A percentile compares a stretch with the other conserved stretches of the same genome.
Conservation (phyloP, 2,113 vertebrate genomes). For the Rhinichthys klamathensis region DNA sequence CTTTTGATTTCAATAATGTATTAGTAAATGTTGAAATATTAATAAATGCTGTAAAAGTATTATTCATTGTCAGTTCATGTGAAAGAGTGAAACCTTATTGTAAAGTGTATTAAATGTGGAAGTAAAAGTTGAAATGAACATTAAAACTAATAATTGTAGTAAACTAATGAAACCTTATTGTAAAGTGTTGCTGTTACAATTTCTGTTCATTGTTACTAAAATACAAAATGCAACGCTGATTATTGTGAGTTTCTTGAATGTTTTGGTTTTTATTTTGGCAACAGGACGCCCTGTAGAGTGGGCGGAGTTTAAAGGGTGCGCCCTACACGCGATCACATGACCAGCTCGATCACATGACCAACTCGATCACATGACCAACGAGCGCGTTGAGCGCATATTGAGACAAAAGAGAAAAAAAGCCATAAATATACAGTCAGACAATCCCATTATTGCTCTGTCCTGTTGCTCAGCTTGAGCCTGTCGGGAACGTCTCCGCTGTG, state of each 20-base stretch:
- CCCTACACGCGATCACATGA: background rate
- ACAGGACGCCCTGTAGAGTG: background rate
- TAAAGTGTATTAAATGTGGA: no score
- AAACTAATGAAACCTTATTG: background rate
- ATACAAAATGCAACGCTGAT: background rate
- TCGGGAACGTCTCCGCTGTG: background rate
- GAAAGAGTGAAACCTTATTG: background rate
- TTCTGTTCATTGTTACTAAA: slow-evolving; percentile 7
- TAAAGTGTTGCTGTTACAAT: background rate
- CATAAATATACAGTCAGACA: background rate
- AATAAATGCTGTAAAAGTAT: background rate
- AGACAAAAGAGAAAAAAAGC: background rate
- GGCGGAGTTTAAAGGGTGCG: background rate
- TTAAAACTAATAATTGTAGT: background rate
- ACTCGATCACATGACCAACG: no score
- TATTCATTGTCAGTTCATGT: background rate
- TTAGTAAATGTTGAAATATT: background rate
- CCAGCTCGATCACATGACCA: no score
- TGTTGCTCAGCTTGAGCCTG: background rate
- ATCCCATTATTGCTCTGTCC: slow-evolving; percentile 25
- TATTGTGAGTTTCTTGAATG: background rate
- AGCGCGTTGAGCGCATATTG: background rate
- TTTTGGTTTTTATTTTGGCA: slow-evolving; percentile 28
- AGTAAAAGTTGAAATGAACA: background rate
- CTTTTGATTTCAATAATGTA: no score